Conservation (phyloP, 1,140 invertebrate species). For the Polypedilum pembai region DNA sequence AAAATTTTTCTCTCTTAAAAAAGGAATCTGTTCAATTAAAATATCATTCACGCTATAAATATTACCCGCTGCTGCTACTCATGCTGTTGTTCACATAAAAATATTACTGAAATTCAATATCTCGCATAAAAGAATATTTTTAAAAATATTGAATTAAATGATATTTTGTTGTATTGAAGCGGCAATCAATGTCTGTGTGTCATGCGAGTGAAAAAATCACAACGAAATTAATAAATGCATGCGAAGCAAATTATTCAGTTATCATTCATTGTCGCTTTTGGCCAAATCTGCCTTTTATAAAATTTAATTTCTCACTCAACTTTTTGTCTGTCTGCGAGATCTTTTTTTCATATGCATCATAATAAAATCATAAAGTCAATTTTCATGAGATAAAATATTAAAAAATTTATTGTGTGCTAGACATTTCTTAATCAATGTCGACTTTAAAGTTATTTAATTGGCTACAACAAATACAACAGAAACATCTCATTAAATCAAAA, state of each 20-base stretch:
- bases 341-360: background rate
- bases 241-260: background rate
- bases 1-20: background rate
- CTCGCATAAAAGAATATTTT: background rate
- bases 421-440: slow-evolving; percentile 22
- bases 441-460: background rate
- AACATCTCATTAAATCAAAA: slow-evolving; percentile 26
- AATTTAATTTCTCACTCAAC: background rate
- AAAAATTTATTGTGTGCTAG: background rate
- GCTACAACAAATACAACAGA: background rate
- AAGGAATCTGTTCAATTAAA: slow-evolving; percentile 13
- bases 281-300: background rate
- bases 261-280: slow-evolving; percentile 2
- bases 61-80: background rate
- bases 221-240: slow-evolving; percentile 13
- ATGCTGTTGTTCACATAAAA: background rate
- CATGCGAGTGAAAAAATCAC: background rate
- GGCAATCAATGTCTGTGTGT: background rate
- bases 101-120: background rate
- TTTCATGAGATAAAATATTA: background rate
- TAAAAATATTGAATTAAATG: slow-evolving; percentile 16
- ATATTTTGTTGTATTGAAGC: background rate
- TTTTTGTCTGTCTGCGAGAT: slow-evolving; percentile 6
- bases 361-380: slow-evolving; percentile 19
- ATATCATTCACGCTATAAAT: slow-evolving; percentile 6